Evolutionary conservation across 2,797 vertebrate species (phyloP).

Genomic region (Poliocrania exsul): DNA sequence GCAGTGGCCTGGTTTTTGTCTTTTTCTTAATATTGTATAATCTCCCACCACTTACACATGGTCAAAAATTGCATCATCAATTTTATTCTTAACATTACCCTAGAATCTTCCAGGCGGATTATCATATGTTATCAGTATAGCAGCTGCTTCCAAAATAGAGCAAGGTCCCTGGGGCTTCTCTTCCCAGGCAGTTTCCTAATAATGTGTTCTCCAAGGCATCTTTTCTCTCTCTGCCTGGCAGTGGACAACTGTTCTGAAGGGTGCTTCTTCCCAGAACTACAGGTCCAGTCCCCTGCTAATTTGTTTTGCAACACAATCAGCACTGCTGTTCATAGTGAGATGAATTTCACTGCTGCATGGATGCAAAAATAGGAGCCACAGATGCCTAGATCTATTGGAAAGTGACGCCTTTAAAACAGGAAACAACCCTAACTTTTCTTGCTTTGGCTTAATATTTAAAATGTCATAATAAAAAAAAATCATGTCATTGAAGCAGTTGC

Average conservation of each 20-base stretch:
- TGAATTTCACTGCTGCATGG: not conserved
- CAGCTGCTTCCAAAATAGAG: not conserved
- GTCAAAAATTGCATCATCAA: slow-evolving; percentile 10
- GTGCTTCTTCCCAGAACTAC: not conserved
- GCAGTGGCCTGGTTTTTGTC: not conserved
- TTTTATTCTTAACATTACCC: slow-evolving; percentile 20
- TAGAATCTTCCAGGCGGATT: not conserved
- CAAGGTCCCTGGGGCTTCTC: not conserved
- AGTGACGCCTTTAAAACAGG: not conserved
- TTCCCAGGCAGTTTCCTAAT: not conserved
- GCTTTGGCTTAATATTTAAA: not conserved
- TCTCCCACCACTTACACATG: not conserved
- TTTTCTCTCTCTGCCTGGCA: not conserved
- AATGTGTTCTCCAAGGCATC: not conserved
- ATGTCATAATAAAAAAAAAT: not conserved
- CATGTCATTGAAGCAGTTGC: not conserved
- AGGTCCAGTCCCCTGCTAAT: not conserved
- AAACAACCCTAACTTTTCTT: not conserved
- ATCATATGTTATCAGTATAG: not conserved
- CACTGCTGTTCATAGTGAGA: not conserved
- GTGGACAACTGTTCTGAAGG: not conserved
- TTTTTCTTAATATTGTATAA: not conserved
- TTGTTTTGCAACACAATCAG: not conserved
- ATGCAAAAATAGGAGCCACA: not conserved
- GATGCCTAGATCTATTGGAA: not conserved